Percentiles rank a stretch among this genome's conserved stretches.
phyloP scores from a whole-genome alignment of 1,140 invertebrate genomes.

The Drosophila ironensis region DNA sequence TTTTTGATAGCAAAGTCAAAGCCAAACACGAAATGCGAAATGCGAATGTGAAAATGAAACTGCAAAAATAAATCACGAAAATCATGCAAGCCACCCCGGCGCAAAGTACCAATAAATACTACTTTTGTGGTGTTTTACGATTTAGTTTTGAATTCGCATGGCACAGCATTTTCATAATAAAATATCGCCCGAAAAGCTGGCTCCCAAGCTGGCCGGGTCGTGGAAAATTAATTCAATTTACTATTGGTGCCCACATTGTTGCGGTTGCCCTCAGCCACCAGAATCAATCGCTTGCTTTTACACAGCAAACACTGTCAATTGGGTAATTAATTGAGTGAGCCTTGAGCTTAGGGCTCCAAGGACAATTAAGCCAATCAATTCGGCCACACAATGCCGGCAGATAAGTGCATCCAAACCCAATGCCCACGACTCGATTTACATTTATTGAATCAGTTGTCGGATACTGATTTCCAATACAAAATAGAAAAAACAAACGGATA shows the following conservation, averaged over 20 bases:
- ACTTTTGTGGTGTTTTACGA: no score
- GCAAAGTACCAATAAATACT: no score
- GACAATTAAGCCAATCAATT: conserved; percentile 8
- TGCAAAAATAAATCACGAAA: conserved; percentile 9
- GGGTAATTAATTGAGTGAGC: not conserved
- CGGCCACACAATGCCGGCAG: not conserved
- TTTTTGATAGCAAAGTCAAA: conserved; percentile 30
- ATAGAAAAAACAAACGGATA: conserved; percentile 1
- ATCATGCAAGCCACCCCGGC: conserved; percentile 2
- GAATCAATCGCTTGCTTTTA: not conserved
- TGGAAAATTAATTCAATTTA: not conserved
- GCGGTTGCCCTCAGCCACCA: not conserved
- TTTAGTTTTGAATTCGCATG: no score
- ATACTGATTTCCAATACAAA: not conserved
- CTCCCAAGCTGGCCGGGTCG: no score
- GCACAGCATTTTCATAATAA: no score
- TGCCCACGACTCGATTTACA: conserved; percentile 25
- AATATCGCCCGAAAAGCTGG: no score
- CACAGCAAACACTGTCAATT: not conserved
- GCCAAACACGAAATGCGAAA: conserved; percentile 18
- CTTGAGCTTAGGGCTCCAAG: not conserved
- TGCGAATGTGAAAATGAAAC: conserved; percentile 16
- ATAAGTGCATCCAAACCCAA: conserved; percentile 29
- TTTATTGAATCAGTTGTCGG: conserved; percentile 17
- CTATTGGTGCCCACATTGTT: not conserved